Conservation (phyloP, 2,888 invertebrate species). For the Brachypalpus laphriformis region DNA sequence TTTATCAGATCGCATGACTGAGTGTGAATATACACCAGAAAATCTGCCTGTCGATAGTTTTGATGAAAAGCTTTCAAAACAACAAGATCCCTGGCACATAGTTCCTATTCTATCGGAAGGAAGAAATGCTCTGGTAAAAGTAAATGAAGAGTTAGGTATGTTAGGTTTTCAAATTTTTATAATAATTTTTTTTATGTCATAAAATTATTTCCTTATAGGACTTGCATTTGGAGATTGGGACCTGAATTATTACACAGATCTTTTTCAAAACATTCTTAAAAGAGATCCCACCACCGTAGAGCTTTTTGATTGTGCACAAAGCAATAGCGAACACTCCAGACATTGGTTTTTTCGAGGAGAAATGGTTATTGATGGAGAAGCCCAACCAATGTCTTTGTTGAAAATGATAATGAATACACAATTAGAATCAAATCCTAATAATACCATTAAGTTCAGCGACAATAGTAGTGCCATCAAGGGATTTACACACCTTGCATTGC, state of each 20-base stretch:
- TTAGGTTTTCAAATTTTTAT: not conserved
- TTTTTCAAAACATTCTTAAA: constrained; percentile 92
- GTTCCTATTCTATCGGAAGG: constrained; percentile 93
- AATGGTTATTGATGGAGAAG: constrained; percentile 91
- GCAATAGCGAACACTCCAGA: constrained; percentile 98
- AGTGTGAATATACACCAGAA: constrained; percentile 90
- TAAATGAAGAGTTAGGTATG: constrained; percentile 89
- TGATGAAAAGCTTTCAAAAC: constrained; percentile 86
- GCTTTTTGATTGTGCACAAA: constrained; percentile 98
- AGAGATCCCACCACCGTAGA: constrained; percentile 98
- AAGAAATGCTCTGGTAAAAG: constrained; percentile 90
- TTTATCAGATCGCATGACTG: constrained; percentile 97
- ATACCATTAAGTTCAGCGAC: constrained; percentile 98
- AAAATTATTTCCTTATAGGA: constrained; percentile 82
- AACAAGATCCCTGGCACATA: constrained; percentile 91
- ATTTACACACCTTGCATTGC: constrained; percentile 87
- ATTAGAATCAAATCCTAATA: constrained; percentile 92
- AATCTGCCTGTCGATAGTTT: constrained; percentile 87
- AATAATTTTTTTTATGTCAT: not conserved
- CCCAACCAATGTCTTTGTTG: constrained; percentile 92
- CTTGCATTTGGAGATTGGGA: constrained; percentile 97
- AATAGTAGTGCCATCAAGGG: constrained; percentile 98
- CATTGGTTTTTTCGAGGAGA: constrained; percentile 99
- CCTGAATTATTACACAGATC: constrained; percentile 93
- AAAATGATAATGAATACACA: constrained; percentile 97